phyloP scores from a whole-genome alignment of 2,888 invertebrate genomes.

The Caenorhabditis angaria region DNA sequence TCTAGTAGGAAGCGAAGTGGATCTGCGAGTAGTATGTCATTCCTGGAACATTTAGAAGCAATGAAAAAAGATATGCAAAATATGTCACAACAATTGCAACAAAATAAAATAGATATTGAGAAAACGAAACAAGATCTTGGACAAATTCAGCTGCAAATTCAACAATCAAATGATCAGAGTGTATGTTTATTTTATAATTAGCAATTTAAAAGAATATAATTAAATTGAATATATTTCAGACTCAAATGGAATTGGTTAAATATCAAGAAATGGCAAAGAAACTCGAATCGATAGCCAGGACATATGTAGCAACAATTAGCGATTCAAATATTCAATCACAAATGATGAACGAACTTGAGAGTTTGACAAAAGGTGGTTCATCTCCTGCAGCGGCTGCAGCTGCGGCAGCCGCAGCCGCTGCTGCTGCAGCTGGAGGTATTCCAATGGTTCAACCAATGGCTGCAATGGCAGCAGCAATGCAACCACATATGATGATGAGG shows the following conservation, averaged over 20 bases:
- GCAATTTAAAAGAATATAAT: not conserved
- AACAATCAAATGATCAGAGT: conserved; percentile 10
- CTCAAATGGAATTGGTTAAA: conserved; percentile 24
- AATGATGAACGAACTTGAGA: conserved; percentile 20
- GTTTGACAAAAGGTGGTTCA: not conserved
- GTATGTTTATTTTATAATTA: no score
- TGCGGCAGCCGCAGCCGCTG: conserved; percentile 18
- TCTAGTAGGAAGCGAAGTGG: conserved; percentile 42
- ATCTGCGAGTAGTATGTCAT: conserved; percentile 30
- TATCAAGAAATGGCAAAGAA: conserved; percentile 16
- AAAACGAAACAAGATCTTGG: conserved; percentile 8
- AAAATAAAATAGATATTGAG: conserved; percentile 30
- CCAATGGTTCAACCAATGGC: conserved; percentile 16
- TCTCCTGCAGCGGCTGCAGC: not conserved
- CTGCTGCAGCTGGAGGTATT: conserved; percentile 10
- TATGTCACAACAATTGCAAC: conserved; percentile 13
- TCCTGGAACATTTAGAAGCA: conserved; percentile 31
- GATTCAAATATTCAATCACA: conserved; percentile 16
- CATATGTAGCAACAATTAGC: conserved; percentile 9
- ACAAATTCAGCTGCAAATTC: conserved; percentile 15
- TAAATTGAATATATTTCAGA: conserved; percentile 1
- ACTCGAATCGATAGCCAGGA: conserved; percentile 18
- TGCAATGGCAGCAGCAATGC: conserved; percentile 27
- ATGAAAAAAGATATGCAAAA: conserved; percentile 33
- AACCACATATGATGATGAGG: conserved; percentile 41